Evolutionary conservation across 1,140 invertebrate genomes (phyloP).

Genomic region (Arion vulgaris): DNA sequence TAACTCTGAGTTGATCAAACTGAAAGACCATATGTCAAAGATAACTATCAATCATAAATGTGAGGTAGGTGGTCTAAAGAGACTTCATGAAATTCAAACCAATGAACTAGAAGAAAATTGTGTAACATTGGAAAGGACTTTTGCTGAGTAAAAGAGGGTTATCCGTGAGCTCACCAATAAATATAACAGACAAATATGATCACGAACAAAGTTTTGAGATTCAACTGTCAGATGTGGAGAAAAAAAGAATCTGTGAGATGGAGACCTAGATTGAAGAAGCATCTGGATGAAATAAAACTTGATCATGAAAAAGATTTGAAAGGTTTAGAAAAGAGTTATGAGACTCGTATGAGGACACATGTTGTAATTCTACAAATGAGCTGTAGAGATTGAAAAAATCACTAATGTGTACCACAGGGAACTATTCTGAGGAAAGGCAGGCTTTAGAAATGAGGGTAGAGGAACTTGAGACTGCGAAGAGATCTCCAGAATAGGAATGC

Average conservation of each 20-base stretch:
- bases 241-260: slow-evolving; percentile 46
- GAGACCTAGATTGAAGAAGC: slow-evolving; percentile 50
- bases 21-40: slow-evolving; percentile 42
- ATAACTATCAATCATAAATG: slow-evolving; percentile 35
- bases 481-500: slow-evolving; percentile 8
- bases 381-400: slow-evolving; percentile 31
- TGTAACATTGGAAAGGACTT: slow-evolving; percentile 34
- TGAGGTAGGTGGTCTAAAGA: slow-evolving; percentile 40
- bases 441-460: slow-evolving; percentile 34
- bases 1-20: slow-evolving; percentile 36
- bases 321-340: slow-evolving; percentile 41
- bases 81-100: slow-evolving; percentile 44
- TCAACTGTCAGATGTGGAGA: slow-evolving; percentile 50
- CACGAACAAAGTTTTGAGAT: slow-evolving; percentile 43
- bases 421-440: slow-evolving; percentile 30
- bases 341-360: slow-evolving; percentile 49
- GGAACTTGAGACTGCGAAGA: slow-evolving; percentile 30
- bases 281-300: slow-evolving; percentile 52
- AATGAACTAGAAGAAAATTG: slow-evolving; percentile 44
- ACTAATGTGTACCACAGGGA: slow-evolving; percentile 31
- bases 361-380: slow-evolving; percentile 32
- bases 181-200: slow-evolving; percentile 41
- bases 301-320: slow-evolving; percentile 46
- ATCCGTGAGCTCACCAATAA: slow-evolving; percentile 33
- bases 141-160: slow-evolving; percentile 26